Conservation (phyloP, 2,888 invertebrate genomes). For the Eupsilia transversa region DNA sequence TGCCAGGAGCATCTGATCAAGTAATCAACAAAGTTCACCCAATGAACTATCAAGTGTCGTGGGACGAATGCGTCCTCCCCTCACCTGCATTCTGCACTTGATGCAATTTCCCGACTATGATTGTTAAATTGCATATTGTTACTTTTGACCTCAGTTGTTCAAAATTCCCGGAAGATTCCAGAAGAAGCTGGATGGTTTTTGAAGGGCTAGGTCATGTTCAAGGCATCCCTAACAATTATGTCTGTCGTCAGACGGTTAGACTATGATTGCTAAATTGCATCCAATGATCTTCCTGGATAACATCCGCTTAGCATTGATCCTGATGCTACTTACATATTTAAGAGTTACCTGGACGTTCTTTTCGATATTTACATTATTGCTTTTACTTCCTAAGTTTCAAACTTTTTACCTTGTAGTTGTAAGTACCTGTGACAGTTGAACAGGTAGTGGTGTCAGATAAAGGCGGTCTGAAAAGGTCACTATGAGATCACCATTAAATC, state of each 20-base stretch:
- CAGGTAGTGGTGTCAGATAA: conserved; percentile 35
- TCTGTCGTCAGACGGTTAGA: conserved; percentile 43
- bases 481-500: conserved; percentile 58
- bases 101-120: conserved; percentile 45
- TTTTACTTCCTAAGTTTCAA: conserved; percentile 4
- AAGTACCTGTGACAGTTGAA: conserved; percentile 15
- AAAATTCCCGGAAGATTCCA: conserved; percentile 35
- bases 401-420: conserved; percentile 20
- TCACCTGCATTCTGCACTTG: conserved; percentile 61
- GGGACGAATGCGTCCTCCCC: conserved; percentile 51
- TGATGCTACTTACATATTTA: neutral
- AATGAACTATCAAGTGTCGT: conserved; percentile 48
- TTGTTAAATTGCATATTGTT: conserved; percentile 55
- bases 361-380: neutral
- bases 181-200: conserved; percentile 29
- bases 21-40: conserved; percentile 58
- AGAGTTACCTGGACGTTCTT: neutral
- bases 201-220: conserved; percentile 53
- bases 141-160: conserved; percentile 22
- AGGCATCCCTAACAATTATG: conserved; percentile 70
- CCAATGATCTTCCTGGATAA: conserved; percentile 70
- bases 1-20: conserved; percentile 23
- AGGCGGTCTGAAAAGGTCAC: conserved; percentile 48
- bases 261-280: conserved; percentile 72
- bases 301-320: conserved; percentile 66